Percentiles rank a stretch among this genome's conserved stretches.
Conservation (phyloP, 2,888 invertebrate genomes). For the Cylloceria caligata region DNA sequence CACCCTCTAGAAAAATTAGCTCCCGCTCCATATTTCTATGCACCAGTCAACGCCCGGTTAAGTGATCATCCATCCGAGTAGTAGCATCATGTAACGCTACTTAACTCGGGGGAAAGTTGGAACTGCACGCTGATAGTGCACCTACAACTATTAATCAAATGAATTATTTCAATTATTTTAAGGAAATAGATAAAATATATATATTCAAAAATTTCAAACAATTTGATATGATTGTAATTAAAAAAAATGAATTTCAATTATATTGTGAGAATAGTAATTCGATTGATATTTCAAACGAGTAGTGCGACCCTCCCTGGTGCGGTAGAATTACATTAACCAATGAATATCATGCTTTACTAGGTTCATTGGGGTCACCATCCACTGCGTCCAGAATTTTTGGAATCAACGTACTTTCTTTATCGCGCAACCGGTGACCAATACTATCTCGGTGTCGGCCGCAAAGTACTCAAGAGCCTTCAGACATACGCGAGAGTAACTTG, state of each 20-base stretch:
- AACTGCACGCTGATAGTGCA: too few relatives aligned
- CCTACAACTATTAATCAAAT: too few relatives aligned
- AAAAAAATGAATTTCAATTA: background rate
- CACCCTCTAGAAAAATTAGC: too few relatives aligned
- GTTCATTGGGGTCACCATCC: conserved; percentile 99
- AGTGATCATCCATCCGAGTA: too few relatives aligned
- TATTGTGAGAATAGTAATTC: background rate
- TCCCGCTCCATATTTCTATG: too few relatives aligned
- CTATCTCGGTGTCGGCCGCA: conserved; percentile 96
- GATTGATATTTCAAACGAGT: background rate
- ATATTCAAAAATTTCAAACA: background rate
- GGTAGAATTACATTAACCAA: conserved; percentile 6
- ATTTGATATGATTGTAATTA: background rate
- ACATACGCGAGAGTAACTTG: conserved; percentile 96
- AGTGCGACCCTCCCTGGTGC: background rate
- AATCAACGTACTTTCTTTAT: conserved; percentile 98
- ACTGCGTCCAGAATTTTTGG: conserved; percentile 97
- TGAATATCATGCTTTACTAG: conserved; percentile 81
- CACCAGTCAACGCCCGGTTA: too few relatives aligned
- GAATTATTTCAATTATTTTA: too few relatives aligned
- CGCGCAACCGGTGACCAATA: conserved; percentile 98
- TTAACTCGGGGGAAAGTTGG: too few relatives aligned
- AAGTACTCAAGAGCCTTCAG: conserved; percentile 95
- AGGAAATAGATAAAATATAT: too few relatives aligned
- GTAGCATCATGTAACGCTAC: too few relatives aligned